These are phyloP conservation scores for Villa cingulata DNA, from an alignment of 2,888 invertebrate species.

Conservation along the genomic window DNA sequence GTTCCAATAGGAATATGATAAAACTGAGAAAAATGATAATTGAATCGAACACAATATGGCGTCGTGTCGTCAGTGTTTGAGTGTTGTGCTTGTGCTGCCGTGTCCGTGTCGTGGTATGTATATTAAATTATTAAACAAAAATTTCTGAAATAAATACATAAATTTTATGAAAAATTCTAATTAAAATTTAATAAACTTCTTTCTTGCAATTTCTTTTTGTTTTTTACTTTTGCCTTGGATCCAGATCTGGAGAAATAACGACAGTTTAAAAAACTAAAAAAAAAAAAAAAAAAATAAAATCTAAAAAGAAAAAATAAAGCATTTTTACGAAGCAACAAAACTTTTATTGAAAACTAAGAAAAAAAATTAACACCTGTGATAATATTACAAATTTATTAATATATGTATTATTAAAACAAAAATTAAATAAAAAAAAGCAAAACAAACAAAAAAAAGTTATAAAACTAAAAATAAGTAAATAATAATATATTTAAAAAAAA, in stretches of 20 bases:
- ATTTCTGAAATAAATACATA: not conserved
- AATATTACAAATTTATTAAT: conserved; percentile 16
- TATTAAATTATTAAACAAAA: conserved; percentile 6
- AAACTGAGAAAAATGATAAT: too few relatives aligned
- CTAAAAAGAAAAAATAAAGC: conserved; percentile 18
- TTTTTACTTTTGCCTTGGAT: not conserved
- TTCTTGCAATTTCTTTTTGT: not conserved
- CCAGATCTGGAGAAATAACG: conserved; percentile 14
- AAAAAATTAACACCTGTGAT: conserved; percentile 26
- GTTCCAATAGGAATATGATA: too few relatives aligned
- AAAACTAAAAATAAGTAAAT: conserved; percentile 20
- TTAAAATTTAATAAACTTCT: not conserved
- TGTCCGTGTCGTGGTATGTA: conserved; percentile 76
- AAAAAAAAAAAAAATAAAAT: not conserved
- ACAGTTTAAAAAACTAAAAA: conserved; percentile 5
- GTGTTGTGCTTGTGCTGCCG: too few relatives aligned
- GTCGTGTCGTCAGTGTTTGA: conserved; percentile 93
- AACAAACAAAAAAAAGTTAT: conserved; percentile 31
- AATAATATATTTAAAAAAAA: not conserved
- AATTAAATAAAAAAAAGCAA: conserved; percentile 2
- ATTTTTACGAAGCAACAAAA: conserved; percentile 22
- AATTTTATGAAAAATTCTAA: not conserved
- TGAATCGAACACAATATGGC: conserved; percentile 45
- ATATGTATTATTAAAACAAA: not conserved
- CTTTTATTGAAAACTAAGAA: conserved; percentile 5